Conservation (phyloP, 35 echinoderm and acorn worm genomes). For the Hemicentrotus pulcherrimus region DNA sequence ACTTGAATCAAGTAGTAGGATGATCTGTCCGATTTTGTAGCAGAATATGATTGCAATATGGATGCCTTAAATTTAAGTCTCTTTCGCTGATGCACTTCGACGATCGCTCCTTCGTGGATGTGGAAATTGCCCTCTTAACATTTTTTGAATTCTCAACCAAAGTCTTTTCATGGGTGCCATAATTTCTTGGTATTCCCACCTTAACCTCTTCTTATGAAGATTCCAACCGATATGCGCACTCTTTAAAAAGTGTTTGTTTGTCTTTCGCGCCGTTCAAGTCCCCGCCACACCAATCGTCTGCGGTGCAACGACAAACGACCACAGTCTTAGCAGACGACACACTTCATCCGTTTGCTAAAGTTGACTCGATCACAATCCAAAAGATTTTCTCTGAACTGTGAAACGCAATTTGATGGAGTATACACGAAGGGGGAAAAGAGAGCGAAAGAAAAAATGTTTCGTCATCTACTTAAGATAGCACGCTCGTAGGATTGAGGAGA, state of each 20-base stretch:
- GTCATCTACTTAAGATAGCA: background rate
- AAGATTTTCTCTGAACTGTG: background rate
- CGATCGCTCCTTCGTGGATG: too few relatives aligned
- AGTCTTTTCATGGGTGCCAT: background rate
- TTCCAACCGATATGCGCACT: background rate
- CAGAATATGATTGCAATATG: too few relatives aligned
- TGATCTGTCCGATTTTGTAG: too few relatives aligned
- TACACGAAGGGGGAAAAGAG: background rate
- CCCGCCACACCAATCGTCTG: background rate
- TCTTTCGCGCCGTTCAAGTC: background rate
- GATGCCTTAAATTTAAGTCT: too few relatives aligned
- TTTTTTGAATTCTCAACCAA: background rate
- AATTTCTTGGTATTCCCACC: background rate
- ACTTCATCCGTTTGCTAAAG: background rate
- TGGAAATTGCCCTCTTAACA: too few relatives aligned
- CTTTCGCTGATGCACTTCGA: too few relatives aligned
- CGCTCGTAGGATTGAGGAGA: background rate
- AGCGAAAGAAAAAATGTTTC: background rate
- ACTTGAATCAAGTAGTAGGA: too few relatives aligned
- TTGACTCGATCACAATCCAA: background rate
- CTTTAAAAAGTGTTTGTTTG: background rate
- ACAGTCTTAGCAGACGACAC: background rate
- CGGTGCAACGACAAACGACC: background rate
- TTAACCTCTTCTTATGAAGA: background rate
- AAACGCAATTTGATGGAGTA: background rate